Base-by-base conservation (phyloP, 2,888 invertebrate genomes). In the Rhorus exstirpatorius region DNA sequence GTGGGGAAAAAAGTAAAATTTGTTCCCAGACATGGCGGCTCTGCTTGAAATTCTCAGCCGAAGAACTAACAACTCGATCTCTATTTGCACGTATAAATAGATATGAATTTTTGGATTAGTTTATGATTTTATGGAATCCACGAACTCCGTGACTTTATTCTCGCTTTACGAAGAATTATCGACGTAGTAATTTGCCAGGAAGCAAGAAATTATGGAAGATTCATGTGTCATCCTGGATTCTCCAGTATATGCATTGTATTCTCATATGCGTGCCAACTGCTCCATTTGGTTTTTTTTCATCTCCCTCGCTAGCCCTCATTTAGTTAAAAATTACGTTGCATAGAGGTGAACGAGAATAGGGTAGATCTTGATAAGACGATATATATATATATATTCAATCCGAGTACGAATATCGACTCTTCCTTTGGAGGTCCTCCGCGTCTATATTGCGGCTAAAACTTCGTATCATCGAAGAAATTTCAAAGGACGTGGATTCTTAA, bases 101-200 rank as follows among this genome's bases (percentile, higher is more conserved):
- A 46, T 19, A 19, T 41, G 17, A 10, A 46, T 35, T 35, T 21
- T 35, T 6, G 51, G 19, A 8, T 49, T 35, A 44, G 7, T 12
- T 63, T 31, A 19, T n/a, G 55, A 75, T 65, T 75, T 75, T 75
- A 75, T 68, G 14, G 26, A 17, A 7, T 26, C 35, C 26, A 49
- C 55, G 35, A 44, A 72, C 21, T 19, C 24, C 26, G 26, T 6
- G 35, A 46, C n/a, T 24, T 46, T 53, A 58, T 63, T 46, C 17
- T 65, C 31, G 12, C 38, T 21, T 17, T 17, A 10, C 6, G n/a
- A 14, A 55, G 46, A 26, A 72, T 65, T 72, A 46, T 58, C 49
- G 58, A 58, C 26, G 26, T 35, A 58, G 58, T 79, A 72, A 72
- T 65, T 38, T 68, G 10, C 12, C n/a, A 19, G 14, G 12, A 58